Percentiles rank a stretch among this genome's conserved stretches.
Conservation (phyloP, 2,113 vertebrate genomes). For the Pholis gunnellus region DNA sequence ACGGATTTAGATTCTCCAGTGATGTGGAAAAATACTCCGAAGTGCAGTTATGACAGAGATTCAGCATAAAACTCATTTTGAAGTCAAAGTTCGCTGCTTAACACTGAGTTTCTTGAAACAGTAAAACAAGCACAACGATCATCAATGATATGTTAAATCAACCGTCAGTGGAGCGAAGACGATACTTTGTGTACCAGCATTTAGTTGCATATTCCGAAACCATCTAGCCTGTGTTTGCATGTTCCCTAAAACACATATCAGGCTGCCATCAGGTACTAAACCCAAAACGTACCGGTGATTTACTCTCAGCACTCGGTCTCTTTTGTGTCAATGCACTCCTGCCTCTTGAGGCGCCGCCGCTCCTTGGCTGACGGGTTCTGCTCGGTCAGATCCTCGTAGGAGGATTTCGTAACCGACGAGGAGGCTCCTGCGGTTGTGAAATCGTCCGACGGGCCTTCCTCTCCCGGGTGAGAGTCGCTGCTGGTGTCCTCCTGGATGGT, state of each 20-base stretch:
- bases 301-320: slow-evolving; percentile 92
- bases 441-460: slow-evolving; percentile 87
- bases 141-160: not conserved
- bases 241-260: slow-evolving; percentile 40
- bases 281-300: not conserved
- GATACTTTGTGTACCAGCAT: not conserved
- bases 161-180: not conserved
- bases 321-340: slow-evolving; percentile 92
- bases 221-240: not conserved
- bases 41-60: slow-evolving; percentile 48
- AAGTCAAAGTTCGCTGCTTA: not conserved
- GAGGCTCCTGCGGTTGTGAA: slow-evolving; percentile 88
- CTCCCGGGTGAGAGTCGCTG: slow-evolving; percentile 90
- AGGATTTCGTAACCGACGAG: slow-evolving; percentile 90
- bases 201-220: not conserved
- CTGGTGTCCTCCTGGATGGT: slow-evolving; percentile 98
- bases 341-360: slow-evolving; percentile 91
- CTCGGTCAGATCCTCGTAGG: slow-evolving; percentile 93
- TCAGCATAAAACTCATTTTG: not conserved
- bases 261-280: not conserved
- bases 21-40: slow-evolving; percentile 43
- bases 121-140: not conserved
- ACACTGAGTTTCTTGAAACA: not conserved
- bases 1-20: slow-evolving; percentile 31
- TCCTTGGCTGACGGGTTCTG: slow-evolving; percentile 81